Evolutionary conservation across 2,113 vertebrate species (phyloP), one percentile per base, ranked within the genome.

Genomic region (Pelecanoides urinatrix): DNA sequence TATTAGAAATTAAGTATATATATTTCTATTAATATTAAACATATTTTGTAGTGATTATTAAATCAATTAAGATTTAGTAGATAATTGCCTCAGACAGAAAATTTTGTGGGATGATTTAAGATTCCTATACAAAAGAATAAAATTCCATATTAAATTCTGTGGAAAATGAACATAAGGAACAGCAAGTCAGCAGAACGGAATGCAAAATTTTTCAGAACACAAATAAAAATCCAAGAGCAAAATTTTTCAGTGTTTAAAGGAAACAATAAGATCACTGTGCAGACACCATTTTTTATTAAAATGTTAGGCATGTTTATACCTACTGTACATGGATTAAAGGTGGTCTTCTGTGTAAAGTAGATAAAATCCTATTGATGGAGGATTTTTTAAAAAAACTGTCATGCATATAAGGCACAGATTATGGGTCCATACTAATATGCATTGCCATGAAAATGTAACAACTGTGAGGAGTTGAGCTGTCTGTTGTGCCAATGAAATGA

Each of bases 371-470:
- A 59, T 19, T 83, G 32, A 67, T 3, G 19, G 86, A 79, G 13
- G 34, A 79, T 86, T 92, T 82, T 2, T 3, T 0, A 18, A 66
- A 55, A 83, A 73, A 86, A 17, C 50, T 75, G 9, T 75, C 12
- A 73, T 45, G 20, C 30, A 74, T 74, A 32, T 85, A 92, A 91
- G 19, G 23, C 77, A 94, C 25, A 77, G 71, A 44, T 80, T 80
- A 44, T 36, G 11, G 23, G 32, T 52, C 52, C 23, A 20, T 75
- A 76, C 23, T 67, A 61, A 74, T 38, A 88, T 53, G 8, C 16
- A 62, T 49, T 92, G 50, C 73, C 72, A 91, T 67, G 32, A 92
- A 92, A 97, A 94, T 50, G 20, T 78, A 94, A 79, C 38, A 92
- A 50, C 36, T 93, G 55, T 75, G 32, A 90, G 65, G 53, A 88